Evolutionary conservation across 2,797 vertebrate genomes (phyloP).

Genomic region (Orientallactaga sibirica): DNA sequence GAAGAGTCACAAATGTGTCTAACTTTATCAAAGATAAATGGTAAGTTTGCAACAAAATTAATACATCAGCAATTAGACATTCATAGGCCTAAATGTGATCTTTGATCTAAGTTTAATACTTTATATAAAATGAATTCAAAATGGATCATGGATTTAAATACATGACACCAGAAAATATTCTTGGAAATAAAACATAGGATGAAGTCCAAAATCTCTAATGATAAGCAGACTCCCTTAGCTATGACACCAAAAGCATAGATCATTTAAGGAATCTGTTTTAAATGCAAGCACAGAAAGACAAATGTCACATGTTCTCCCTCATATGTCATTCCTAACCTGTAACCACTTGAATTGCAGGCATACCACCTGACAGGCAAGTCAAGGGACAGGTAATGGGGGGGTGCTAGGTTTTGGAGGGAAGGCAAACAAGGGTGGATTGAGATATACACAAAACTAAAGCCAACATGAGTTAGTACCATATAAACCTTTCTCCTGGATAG

Average conservation of each 20-base stretch:
- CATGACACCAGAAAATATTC: background rate
- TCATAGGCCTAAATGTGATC: background rate
- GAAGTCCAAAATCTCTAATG: background rate
- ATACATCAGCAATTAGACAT: background rate
- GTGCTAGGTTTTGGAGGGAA: too few relatives aligned
- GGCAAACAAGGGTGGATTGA: too few relatives aligned
- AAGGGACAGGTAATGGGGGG: too few relatives aligned
- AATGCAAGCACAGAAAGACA: too few relatives aligned
- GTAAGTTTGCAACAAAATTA: conserved; percentile 24
- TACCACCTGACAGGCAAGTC: too few relatives aligned
- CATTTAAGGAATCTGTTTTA: background rate
- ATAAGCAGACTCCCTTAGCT: background rate
- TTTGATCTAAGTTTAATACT: background rate
- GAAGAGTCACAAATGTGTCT: background rate
- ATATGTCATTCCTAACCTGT: too few relatives aligned
- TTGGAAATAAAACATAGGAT: background rate
- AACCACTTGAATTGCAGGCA: too few relatives aligned
- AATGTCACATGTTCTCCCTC: too few relatives aligned
- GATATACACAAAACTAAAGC: too few relatives aligned
- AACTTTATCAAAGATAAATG: background rate
- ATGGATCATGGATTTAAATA: background rate
- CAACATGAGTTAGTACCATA: too few relatives aligned
- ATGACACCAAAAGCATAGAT: background rate
- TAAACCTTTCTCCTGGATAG: too few relatives aligned
- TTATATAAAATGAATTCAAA: conserved; percentile 30